Evolutionary conservation across 35 echinoderm and acorn worm species (phyloP).

Genomic region (Apostichopus parvimensis): DNA sequence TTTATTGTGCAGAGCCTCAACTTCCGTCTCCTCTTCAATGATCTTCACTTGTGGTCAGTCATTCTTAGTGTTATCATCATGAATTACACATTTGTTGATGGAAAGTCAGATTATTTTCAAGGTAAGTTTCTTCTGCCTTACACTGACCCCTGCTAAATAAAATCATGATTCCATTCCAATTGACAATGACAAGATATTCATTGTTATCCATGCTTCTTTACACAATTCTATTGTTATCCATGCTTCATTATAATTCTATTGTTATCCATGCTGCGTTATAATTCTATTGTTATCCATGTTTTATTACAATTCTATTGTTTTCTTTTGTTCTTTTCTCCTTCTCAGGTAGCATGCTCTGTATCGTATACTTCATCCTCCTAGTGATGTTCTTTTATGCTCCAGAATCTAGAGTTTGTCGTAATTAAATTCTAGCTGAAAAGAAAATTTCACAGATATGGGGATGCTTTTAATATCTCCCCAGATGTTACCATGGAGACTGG

Average conservation of each 20-base stretch:
- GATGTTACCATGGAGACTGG: too few species aligned
- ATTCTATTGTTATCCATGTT: too few species aligned
- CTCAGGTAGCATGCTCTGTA: slow-evolving; percentile 78
- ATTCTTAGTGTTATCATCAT: slow-evolving; percentile 94
- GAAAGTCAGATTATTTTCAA: slow-evolving; percentile 97
- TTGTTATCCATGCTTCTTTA: too few species aligned
- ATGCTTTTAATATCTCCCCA: too few species aligned
- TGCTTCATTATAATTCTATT: too few species aligned
- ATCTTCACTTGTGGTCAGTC: slow-evolving; percentile 93
- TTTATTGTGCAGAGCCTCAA: slow-evolving; percentile 40
- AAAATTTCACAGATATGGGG: not conserved
- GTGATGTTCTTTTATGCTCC: slow-evolving; percentile 88
- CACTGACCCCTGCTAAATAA: not conserved
- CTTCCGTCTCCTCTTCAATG: slow-evolving; percentile 87
- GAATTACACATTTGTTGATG: slow-evolving; percentile 94
- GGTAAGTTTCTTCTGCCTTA: slow-evolving; percentile 75
- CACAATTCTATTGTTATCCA: too few species aligned
- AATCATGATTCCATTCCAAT: too few species aligned
- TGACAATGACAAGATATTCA: too few species aligned
- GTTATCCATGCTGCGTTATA: too few species aligned
- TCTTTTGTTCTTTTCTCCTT: not conserved
- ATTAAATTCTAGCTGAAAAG: not conserved
- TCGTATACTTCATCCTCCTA: slow-evolving; percentile 91
- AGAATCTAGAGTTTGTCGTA: slow-evolving; percentile 10
- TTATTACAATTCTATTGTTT: not conserved